A percentile compares a stretch with the other conserved stretches of the same genome.
phyloP scores from a whole-genome alignment of 2,888 invertebrate species.

The Troides helena region DNA sequence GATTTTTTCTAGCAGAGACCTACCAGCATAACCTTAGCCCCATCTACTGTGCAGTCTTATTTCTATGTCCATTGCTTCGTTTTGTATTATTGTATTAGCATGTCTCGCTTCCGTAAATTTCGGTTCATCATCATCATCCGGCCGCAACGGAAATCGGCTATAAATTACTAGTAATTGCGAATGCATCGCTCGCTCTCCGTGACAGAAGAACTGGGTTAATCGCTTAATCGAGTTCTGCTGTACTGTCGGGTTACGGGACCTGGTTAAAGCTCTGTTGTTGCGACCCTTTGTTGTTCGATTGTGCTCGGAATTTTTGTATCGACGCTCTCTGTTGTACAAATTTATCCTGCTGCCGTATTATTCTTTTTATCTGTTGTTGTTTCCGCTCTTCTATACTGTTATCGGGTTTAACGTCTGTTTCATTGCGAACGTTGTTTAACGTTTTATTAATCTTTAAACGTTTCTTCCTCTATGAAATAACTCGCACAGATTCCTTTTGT shows the following conservation, averaged over 20 bases:
- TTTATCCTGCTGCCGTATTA: not conserved
- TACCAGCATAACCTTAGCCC: too few relatives aligned
- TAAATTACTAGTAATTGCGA: conserved; percentile 17
- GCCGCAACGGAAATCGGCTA: not conserved
- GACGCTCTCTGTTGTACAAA: not conserved
- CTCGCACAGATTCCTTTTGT: too few relatives aligned
- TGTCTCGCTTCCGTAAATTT: too few relatives aligned
- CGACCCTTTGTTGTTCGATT: conserved; percentile 7
- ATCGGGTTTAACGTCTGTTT: too few relatives aligned
- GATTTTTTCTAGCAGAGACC: too few relatives aligned
- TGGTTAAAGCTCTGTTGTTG: conserved; percentile 9
- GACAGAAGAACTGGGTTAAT: conserved; percentile 23
- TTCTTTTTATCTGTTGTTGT: not conserved
- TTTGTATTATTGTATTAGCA: too few relatives aligned
- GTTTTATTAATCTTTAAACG: too few relatives aligned
- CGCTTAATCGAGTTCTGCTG: conserved; percentile 24
- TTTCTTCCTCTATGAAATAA: too few relatives aligned
- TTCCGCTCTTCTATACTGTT: not conserved
- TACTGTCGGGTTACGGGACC: not conserved
- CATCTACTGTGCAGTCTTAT: too few relatives aligned
- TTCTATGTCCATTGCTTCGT: too few relatives aligned
- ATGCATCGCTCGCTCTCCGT: conserved; percentile 16
- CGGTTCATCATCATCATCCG: too few relatives aligned
- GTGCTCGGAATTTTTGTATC: conserved; percentile 8
- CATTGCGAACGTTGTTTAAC: too few relatives aligned